phyloP scores from a whole-genome alignment of 53 echinoderm and acorn worm species.

The Paelopatides confundens region DNA sequence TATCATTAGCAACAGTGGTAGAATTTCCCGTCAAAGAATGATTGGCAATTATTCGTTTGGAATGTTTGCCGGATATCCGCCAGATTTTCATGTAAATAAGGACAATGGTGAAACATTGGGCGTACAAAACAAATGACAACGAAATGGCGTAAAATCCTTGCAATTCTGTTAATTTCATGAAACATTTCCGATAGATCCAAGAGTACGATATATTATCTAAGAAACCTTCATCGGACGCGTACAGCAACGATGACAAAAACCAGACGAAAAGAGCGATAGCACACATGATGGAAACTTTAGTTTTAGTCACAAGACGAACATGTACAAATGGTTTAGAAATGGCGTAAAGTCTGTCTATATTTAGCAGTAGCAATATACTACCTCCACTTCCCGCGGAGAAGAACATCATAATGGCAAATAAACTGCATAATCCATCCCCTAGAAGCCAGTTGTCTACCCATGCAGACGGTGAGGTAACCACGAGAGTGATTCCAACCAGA shows the following conservation, averaged over 20 bases:
- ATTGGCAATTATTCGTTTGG: conserved; percentile 16
- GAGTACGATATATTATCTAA: conserved; percentile 26
- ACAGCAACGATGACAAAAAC: conserved; percentile 12
- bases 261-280: not conserved
- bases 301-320: conserved; percentile 7
- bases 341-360: conserved; percentile 20
- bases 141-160: conserved; percentile 42
- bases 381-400: conserved; percentile 11
- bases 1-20: not conserved
- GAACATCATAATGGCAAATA: conserved; percentile 12
- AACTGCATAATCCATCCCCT: conserved; percentile 11
- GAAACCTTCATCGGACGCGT: conserved; percentile 4
- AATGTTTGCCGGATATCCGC: conserved; percentile 28
- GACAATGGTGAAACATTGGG: conserved; percentile 4
- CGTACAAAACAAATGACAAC: conserved; percentile 10
- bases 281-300: not conserved
- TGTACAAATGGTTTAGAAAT: conserved; percentile 46
- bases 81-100: conserved; percentile 32
- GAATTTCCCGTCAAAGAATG: not conserved
- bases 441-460: conserved; percentile 1
- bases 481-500: conserved; percentile 10
- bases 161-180: conserved; percentile 2
- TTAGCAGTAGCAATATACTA: not conserved
- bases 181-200: conserved; percentile 43
- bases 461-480: not conserved